Conservation (phyloP, 1,140 invertebrate genomes). For the Argopecten irradians region DNA sequence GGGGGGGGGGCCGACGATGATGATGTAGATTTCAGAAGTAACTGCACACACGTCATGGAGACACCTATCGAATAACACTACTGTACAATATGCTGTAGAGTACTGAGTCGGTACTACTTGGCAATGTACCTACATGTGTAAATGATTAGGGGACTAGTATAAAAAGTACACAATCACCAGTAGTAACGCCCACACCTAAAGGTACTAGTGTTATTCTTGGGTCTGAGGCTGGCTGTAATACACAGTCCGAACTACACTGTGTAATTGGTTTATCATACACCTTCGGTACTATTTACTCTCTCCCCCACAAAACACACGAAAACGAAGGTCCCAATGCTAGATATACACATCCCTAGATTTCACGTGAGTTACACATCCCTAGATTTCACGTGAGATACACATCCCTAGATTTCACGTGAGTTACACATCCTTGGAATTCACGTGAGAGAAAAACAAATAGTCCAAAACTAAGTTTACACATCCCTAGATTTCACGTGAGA, state of each 20-base stretch:
- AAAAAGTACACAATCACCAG: not conserved
- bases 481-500: too few species aligned
- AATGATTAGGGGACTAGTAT: not conserved
- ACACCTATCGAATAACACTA: not conserved
- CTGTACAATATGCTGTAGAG: not conserved
- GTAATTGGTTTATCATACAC: not conserved
- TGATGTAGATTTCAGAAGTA: not conserved
- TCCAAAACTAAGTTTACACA: too few species aligned
- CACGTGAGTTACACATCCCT: too few species aligned
- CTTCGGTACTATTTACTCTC: not conserved
- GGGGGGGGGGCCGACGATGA: too few species aligned
- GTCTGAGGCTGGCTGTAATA: not conserved
- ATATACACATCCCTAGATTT: too few species aligned
- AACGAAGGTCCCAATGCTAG: too few species aligned
- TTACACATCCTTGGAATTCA: too few species aligned
- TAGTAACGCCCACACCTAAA: not conserved
- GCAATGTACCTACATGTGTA: not conserved
- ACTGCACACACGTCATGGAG: not conserved
- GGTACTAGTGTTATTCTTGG: not conserved
- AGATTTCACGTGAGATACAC: too few species aligned
- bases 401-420: too few species aligned
- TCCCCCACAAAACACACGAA: not conserved
- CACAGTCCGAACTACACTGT: not conserved
- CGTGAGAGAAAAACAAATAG: too few species aligned
- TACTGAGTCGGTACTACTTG: not conserved